A percentile compares a stretch with the other conserved stretches of the same genome.
Conservation (phyloP, 2,797 vertebrate genomes). For the Corythornis leucogaster region DNA sequence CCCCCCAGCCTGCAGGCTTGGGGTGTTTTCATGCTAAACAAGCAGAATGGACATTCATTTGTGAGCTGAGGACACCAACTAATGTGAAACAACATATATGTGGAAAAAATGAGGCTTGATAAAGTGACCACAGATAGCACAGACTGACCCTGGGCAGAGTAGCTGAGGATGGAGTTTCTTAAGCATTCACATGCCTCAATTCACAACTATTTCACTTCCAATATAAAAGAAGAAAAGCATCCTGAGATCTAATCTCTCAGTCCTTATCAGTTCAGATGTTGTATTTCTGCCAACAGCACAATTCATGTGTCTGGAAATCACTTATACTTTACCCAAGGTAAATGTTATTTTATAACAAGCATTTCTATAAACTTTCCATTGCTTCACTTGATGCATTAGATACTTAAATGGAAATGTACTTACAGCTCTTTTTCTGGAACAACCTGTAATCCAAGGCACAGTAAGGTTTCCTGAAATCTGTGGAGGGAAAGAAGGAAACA, state of each 20-base stretch:
- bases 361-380: neutral
- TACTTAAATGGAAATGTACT: slow-evolving; percentile 79
- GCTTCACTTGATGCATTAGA: neutral
- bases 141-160: neutral
- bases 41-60: neutral
- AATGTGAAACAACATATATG: neutral
- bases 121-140: neutral
- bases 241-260: neutral
- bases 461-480: slow-evolving; percentile 91
- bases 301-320: neutral
- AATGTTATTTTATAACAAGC: neutral
- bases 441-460: slow-evolving; percentile 95
- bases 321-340: neutral
- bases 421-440: slow-evolving; percentile 98
- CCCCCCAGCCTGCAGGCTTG: neutral
- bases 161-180: neutral
- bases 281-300: neutral
- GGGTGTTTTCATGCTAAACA: neutral
- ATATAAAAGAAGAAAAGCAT: neutral
- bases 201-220: neutral
- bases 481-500: slow-evolving; percentile 64
- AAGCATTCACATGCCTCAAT: neutral
- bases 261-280: neutral
- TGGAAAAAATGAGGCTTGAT: neutral
- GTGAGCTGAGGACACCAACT: neutral